A percentile compares a stretch with the other conserved stretches of the same genome.
Conservation (phyloP, 2,888 invertebrate species). For the Leucophenga maculata region DNA sequence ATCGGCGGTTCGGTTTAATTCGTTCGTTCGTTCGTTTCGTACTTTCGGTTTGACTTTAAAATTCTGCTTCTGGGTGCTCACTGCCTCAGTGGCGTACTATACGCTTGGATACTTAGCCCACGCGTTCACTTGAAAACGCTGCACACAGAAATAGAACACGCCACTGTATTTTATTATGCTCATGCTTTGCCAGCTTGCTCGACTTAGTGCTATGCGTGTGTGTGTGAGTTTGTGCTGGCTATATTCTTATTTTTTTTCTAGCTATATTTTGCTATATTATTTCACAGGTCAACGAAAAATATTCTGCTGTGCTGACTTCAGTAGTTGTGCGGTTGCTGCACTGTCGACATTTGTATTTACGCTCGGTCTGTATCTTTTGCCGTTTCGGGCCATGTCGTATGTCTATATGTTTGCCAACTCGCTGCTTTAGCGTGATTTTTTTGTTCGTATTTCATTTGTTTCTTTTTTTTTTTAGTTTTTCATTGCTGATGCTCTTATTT, state of each 20-base stretch:
- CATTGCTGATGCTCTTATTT: conserved; percentile 7
- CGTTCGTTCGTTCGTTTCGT: no score
- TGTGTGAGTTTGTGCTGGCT: conserved; percentile 6
- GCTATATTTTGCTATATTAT: conserved; percentile 50
- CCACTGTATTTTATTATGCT: not conserved
- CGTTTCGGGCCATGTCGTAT: conserved; percentile 2
- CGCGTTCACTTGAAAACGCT: no score
- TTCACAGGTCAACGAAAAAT: conserved; percentile 61
- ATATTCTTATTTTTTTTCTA: conserved; percentile 8
- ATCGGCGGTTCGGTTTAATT: no score
- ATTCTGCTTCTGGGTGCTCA: not conserved
- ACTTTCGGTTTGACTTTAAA: no score
- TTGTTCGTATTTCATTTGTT: not conserved
- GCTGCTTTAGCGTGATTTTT: conserved; percentile 40
- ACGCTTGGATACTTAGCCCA: not conserved
- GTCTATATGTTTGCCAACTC: conserved; percentile 20
- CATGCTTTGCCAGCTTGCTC: not conserved
- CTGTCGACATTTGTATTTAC: conserved; percentile 5
- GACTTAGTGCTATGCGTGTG: not conserved
- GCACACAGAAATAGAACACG: not conserved
- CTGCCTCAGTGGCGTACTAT: not conserved
- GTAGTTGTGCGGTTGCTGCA: conserved; percentile 44
- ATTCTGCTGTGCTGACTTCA: conserved; percentile 44
- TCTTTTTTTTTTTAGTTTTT: not conserved
- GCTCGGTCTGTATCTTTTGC: not conserved